Conservation (phyloP, 2,888 invertebrate species). For the Andrena bucephala region DNA sequence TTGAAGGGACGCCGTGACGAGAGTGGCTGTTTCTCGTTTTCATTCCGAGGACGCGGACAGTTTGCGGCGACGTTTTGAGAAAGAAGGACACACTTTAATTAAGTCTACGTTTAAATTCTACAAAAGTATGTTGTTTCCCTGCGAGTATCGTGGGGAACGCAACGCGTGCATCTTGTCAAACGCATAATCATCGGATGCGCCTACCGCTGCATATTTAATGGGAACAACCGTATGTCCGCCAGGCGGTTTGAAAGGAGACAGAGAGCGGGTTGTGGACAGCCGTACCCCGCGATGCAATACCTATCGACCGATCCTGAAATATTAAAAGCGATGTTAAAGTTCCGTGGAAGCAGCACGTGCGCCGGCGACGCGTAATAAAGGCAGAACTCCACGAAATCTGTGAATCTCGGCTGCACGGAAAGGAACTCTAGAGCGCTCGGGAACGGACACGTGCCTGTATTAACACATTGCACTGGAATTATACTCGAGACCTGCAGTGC, state of each 20-base stretch:
- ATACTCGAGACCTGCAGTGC: too few relatives aligned
- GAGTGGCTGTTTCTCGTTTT: background rate
- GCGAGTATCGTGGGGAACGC: background rate
- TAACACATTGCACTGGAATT: too few relatives aligned
- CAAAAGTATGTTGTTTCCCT: background rate
- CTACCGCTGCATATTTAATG: conserved; percentile 28
- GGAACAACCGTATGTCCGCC: background rate
- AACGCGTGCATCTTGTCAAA: background rate
- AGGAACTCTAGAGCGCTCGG: background rate
- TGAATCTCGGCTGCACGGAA: background rate
- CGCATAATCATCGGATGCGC: conserved; percentile 7
- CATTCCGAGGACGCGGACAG: too few relatives aligned
- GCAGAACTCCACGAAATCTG: background rate
- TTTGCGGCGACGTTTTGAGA: too few relatives aligned
- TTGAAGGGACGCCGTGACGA: background rate
- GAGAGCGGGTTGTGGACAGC: conserved; percentile 32
- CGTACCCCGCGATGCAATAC: conserved; percentile 50
- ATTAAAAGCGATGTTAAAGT: conserved; percentile 60
- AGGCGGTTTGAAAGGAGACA: conserved; percentile 1
- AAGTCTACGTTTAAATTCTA: background rate
- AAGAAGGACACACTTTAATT: background rate
- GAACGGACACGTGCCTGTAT: background rate
- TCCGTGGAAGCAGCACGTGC: conserved; percentile 24
- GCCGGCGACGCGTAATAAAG: conserved; percentile 8
- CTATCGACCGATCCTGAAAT: conserved; percentile 69